These are phyloP conservation scores for Drosophila parvula DNA, from an alignment of 1,140 invertebrate genomes.

Conservation along the genomic window DNA sequence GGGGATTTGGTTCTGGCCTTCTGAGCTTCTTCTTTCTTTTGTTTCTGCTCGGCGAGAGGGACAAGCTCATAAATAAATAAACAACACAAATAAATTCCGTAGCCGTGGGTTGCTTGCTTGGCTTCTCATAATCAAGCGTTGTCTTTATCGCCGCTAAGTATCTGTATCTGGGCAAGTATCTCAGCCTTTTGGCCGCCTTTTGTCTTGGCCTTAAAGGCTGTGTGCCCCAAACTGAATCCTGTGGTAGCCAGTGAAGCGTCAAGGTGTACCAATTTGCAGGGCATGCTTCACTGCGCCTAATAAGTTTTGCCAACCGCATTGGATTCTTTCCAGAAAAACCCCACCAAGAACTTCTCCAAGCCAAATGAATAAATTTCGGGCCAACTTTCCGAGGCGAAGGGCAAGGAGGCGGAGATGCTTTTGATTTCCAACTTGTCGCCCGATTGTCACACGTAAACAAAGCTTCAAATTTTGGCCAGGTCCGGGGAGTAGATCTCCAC, in stretches of 20 bases:
- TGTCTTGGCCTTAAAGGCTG: slow-evolving; percentile 43
- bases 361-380: slow-evolving; percentile 76
- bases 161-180: slow-evolving; percentile 62
- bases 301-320: slow-evolving; percentile 72
- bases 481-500: slow-evolving; percentile 27
- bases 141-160: slow-evolving; percentile 79
- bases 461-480: slow-evolving; percentile 72
- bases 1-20: slow-evolving; percentile 29
- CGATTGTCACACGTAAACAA: slow-evolving; percentile 81
- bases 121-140: slow-evolving; percentile 76
- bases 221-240: slow-evolving; percentile 7
- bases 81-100: slow-evolving; percentile 77
- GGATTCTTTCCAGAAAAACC: slow-evolving; percentile 38
- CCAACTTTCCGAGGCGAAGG: slow-evolving; percentile 19
- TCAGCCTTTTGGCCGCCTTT: slow-evolving; percentile 65
- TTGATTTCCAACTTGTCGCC: slow-evolving; percentile 78
- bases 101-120: slow-evolving; percentile 50
- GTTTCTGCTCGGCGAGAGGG: slow-evolving; percentile 62
- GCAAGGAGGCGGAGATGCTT: slow-evolving; percentile 39
- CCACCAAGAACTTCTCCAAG: slow-evolving; percentile 57
- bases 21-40: slow-evolving; percentile 44
- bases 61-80: slow-evolving; percentile 81
- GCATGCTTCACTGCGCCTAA: slow-evolving; percentile 79
- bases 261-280: slow-evolving; percentile 81
- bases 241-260: slow-evolving; percentile 70